Evolutionary conservation across 1,140 invertebrate species (phyloP).

Genomic region (Drosophila ironensis): DNA sequence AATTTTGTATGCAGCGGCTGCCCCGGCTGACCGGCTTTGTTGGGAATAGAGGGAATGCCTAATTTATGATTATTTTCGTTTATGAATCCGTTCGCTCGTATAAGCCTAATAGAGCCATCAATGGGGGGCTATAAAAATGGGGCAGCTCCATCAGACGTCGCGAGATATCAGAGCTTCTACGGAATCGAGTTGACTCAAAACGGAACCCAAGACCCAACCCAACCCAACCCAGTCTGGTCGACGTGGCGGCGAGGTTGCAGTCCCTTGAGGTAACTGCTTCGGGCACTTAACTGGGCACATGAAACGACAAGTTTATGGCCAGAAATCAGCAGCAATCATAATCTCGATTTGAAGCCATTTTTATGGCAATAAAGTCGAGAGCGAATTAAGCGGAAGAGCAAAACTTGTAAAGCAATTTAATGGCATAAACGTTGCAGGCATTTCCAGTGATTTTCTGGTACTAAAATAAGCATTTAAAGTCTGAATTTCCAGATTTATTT

Average conservation of each 20-base stretch:
- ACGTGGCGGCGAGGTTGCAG: slow-evolving; percentile 52
- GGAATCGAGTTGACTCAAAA: slow-evolving; percentile 3
- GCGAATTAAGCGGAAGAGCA: neutral
- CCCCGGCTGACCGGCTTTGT: slow-evolving; percentile 39
- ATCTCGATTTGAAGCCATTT: slow-evolving; percentile 28
- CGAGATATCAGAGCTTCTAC: slow-evolving; percentile 18
- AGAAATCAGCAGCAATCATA: slow-evolving; percentile 38
- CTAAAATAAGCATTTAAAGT: too few species aligned
- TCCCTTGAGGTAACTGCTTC: too few species aligned
- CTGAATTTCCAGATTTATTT: too few species aligned
- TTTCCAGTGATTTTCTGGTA: too few species aligned
- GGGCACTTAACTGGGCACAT: too few species aligned
- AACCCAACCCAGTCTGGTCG: slow-evolving; percentile 55
- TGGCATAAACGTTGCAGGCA: too few species aligned
- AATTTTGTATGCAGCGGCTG: slow-evolving; percentile 35
- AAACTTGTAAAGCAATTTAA: neutral
- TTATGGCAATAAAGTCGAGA: slow-evolving; percentile 19
- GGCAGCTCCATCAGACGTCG: slow-evolving; percentile 34
- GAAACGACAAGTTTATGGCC: slow-evolving; percentile 35
- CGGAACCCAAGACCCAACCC: slow-evolving; percentile 8
- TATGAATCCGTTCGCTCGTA: slow-evolving; percentile 69
- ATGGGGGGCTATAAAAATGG: slow-evolving; percentile 66
- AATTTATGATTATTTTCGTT: slow-evolving; percentile 77
- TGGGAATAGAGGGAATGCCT: slow-evolving; percentile 20
- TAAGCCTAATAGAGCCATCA: slow-evolving; percentile 77